Evolutionary conservation across 2,113 vertebrate genomes (phyloP).

Genomic region (Dascyllus trimaculatus): DNA sequence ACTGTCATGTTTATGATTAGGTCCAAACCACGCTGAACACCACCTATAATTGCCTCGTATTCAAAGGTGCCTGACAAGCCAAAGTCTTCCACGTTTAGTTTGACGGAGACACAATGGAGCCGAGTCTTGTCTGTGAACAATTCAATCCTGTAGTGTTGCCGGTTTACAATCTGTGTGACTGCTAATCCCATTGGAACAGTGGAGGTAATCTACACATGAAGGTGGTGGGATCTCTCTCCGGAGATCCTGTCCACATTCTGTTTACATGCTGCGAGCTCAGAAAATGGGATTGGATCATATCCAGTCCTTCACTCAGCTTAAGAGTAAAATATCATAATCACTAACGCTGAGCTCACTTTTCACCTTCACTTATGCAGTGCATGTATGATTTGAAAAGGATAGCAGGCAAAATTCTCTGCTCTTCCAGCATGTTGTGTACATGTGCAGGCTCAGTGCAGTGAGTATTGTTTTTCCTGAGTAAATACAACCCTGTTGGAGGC

Average conservation of each 20-base stretch:
- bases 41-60: slow-evolving; percentile 39
- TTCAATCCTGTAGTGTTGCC: slow-evolving; percentile 46
- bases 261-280: neutral
- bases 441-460: slow-evolving; percentile 21
- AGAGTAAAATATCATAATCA: slow-evolving; percentile 21
- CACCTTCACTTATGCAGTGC: neutral
- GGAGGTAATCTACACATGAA: slow-evolving; percentile 62
- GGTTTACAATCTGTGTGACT: slow-evolving; percentile 68
- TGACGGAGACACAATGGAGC: neutral
- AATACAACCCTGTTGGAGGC: slow-evolving; percentile 52
- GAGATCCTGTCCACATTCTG: slow-evolving; percentile 19
- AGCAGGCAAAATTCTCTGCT: slow-evolving; percentile 3
- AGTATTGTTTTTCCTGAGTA: slow-evolving; percentile 45
- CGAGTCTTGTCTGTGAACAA: slow-evolving; percentile 45
- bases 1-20: slow-evolving; percentile 38
- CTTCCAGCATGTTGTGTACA: slow-evolving; percentile 12
- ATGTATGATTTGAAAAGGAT: slow-evolving; percentile 1
- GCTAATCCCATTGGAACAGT: slow-evolving; percentile 69
- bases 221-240: slow-evolving; percentile 29
- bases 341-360: neutral
- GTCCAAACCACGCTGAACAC: slow-evolving; percentile 25
- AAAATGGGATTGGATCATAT: slow-evolving; percentile 49
- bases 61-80: slow-evolving; percentile 36
- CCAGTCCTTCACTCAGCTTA: slow-evolving; percentile 20
- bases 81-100: slow-evolving; percentile 35